Conservation (phyloP, 2,797 vertebrate genomes). For the Mus spretus region DNA sequence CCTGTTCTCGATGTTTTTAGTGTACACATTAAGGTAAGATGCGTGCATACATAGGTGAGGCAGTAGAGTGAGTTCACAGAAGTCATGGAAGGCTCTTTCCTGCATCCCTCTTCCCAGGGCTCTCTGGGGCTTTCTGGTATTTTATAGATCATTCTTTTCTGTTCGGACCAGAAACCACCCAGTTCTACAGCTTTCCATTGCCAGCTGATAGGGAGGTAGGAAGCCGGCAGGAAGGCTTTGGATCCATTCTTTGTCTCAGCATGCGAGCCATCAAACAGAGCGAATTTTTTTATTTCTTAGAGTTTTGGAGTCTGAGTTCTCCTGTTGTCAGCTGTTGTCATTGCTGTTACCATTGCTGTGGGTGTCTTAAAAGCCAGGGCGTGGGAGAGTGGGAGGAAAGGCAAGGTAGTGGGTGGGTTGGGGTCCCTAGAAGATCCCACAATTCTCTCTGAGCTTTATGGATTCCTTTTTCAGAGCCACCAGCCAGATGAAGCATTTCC, state of each 20-base stretch:
- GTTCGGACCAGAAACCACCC: background rate
- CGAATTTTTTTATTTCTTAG: background rate
- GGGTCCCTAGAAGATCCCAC: no score
- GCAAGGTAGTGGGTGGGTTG: no score
- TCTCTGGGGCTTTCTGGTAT: background rate
- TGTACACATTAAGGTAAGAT: background rate
- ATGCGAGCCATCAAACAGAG: background rate
- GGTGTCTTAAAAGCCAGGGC: background rate
- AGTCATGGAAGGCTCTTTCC: background rate
- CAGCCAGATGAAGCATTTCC: background rate
- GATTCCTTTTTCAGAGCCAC: background rate
- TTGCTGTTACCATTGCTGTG: background rate
- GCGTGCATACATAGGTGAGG: background rate
- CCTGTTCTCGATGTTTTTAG: background rate
- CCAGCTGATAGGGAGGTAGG: background rate
- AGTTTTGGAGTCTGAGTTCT: background rate
- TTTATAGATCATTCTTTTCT: background rate
- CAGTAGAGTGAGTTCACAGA: background rate
- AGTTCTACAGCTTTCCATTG: background rate
- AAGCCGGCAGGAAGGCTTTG: background rate
- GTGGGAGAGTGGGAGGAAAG: background rate
- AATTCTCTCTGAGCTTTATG: background rate
- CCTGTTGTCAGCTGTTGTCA: background rate
- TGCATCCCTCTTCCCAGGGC: background rate
- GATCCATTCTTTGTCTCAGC: background rate